These are phyloP conservation scores for Molorchus minor DNA, from an alignment of 2,888 invertebrate genomes.

Conservation along the genomic window DNA sequence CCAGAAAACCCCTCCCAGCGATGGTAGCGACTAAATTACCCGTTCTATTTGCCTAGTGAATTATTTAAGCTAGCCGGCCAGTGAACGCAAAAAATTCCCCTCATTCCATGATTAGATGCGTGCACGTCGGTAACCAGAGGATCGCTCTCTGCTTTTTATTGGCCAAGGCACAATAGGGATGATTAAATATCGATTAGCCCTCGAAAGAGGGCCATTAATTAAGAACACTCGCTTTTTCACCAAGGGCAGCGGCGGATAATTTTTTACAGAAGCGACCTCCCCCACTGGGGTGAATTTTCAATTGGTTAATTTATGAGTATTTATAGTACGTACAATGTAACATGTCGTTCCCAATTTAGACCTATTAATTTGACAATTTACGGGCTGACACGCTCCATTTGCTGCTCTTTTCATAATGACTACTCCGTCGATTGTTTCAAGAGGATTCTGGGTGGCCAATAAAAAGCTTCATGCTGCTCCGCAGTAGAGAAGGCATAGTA, in stretches of 20 bases:
- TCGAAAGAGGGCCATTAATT: conserved; percentile 21
- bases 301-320: conserved; percentile 27
- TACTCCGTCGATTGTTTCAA: conserved; percentile 21
- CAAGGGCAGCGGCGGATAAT: conserved; percentile 12
- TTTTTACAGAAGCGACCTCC: conserved; percentile 12
- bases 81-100: conserved; percentile 3
- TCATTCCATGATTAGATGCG: conserved; percentile 18
- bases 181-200: conserved; percentile 22
- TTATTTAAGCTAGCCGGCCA: conserved; percentile 17
- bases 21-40: conserved; percentile 6
- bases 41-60: conserved; percentile 20
- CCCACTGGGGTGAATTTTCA: conserved; percentile 21
- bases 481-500: neutral
- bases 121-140: conserved; percentile 13
- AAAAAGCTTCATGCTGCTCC: neutral
- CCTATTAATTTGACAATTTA: conserved; percentile 47
- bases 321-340: conserved; percentile 20
- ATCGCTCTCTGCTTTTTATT: conserved; percentile 8
- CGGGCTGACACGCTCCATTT: conserved; percentile 25
- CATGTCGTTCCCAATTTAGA: conserved; percentile 39
- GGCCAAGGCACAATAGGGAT: conserved; percentile 21
- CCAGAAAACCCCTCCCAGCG: neutral
- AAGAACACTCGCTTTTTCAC: conserved; percentile 17
- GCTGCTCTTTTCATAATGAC: conserved; percentile 17
- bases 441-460: conserved; percentile 18